Conservation (phyloP, 2,113 vertebrate genomes). For the Dicerorhinus sumatrensis region DNA sequence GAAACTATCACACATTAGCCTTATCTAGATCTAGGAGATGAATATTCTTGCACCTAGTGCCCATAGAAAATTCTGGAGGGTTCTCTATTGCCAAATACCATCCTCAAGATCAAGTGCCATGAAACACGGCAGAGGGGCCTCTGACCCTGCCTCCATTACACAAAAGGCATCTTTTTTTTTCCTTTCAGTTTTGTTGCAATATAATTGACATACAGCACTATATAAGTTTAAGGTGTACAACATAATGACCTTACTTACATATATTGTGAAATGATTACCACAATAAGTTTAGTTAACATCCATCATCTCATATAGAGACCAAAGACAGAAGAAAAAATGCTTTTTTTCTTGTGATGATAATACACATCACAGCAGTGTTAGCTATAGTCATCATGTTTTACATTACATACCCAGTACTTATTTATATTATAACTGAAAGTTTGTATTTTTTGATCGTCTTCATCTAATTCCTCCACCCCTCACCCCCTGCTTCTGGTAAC, state of each 20-base stretch:
- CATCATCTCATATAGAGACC: not conserved
- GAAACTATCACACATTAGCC: not conserved
- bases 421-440: not conserved
- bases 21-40: not conserved
- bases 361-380: not conserved
- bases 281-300: not conserved
- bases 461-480: not conserved
- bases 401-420: not conserved
- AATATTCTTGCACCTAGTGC: not conserved
- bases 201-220: not conserved
- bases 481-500: not conserved
- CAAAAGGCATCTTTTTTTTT: not conserved
- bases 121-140: not conserved
- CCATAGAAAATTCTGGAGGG: not conserved
- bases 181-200: not conserved
- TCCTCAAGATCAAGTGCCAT: not conserved
- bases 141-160: not conserved
- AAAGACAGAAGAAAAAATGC: not conserved
- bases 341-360: not conserved
- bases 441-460: not conserved
- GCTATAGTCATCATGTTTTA: not conserved
- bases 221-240: not conserved
- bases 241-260: not conserved
- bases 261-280: not conserved
- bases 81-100: not conserved